phyloP scores from a whole-genome alignment of 2,888 invertebrate genomes.

The Heliconius ismenius region DNA sequence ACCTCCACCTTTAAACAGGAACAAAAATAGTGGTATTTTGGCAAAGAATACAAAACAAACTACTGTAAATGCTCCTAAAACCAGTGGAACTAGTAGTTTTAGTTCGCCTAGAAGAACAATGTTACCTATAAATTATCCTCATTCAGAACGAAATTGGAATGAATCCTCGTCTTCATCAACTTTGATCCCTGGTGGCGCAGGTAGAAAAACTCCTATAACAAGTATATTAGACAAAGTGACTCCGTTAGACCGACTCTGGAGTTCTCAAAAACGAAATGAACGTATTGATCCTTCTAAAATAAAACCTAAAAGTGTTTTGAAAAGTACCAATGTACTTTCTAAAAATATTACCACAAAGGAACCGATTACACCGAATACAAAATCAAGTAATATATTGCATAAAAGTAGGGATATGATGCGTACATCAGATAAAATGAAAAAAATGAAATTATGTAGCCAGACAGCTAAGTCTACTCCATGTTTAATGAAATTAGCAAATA shows the following conservation, averaged over 20 bases:
- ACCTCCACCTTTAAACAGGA: conserved; percentile 70
- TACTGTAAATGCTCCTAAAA: conserved; percentile 52
- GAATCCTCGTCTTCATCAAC: conserved; percentile 59
- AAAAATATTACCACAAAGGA: conserved; percentile 49
- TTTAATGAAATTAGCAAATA: conserved; percentile 52
- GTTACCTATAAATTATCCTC: conserved; percentile 71
- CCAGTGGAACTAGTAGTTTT: conserved; percentile 71
- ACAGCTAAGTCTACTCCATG: conserved; percentile 67
- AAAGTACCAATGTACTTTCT: conserved; percentile 42
- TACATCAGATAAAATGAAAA: conserved; percentile 74
- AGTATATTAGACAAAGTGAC: conserved; percentile 78
- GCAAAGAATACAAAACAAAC: conserved; percentile 53
- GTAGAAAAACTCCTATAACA: conserved; percentile 75
- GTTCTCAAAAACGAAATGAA: conserved; percentile 76
- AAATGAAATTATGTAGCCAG: conserved; percentile 61
- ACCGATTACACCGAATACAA: conserved; percentile 48
- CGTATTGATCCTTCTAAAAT: conserved; percentile 67
- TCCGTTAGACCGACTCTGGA: conserved; percentile 81
- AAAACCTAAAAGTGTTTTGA: conserved; percentile 55
- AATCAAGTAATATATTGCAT: conserved; percentile 55
- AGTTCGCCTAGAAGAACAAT: conserved; percentile 72
- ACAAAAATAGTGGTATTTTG: conserved; percentile 51
- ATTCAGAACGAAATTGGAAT: conserved; percentile 56
- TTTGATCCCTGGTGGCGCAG: conserved; percentile 75
- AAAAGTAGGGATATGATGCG: conserved; percentile 76